Evolutionary conservation across 1,140 invertebrate genomes (phyloP), one percentile per base, ranked within the genome.

Genomic region (Pissodes strobi): DNA sequence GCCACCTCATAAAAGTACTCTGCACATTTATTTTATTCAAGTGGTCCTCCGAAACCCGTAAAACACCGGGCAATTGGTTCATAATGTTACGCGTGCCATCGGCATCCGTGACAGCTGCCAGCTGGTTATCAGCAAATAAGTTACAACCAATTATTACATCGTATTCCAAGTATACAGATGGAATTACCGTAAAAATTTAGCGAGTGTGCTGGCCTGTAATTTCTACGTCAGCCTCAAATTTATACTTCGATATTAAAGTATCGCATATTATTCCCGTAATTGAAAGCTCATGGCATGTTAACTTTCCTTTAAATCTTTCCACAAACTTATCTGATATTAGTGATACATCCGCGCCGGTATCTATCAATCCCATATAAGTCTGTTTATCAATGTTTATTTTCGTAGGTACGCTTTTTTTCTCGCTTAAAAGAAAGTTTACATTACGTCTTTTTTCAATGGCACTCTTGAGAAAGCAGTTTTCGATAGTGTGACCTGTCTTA

Each of bases 81-180:
- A 41, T 41, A 12, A 46, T 34, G 9, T 48, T 19, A n/a, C 57
- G 10, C n/a, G 21, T 43, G 15, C 59, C 59, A 5, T 19, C n/a
- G 9, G 9, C 13, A 62, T 62, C 59, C 5, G 59, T 62, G 9
- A 52, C 25, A 37, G 13, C 30, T 12, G 18, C 37, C 10, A 60
- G 13, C 5, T 22, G 12, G 6, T 19, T 41, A 10, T 60, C 45
- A 30, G 46, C 57, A 23, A 48, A 48, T 21, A 60, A 21, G 41
- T 60, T 60, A 17, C 45, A 22, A 19, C 57, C 45, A 12, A 60
- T 37, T n/a, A 60, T 18, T 3, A 49, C 45, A 49, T 60, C 57
- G 13, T 48, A 60, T 13, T 49, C 57, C 27, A 34, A 25, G 13
- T 15, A 60, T 10, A 18, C 41, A 23, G 48, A 41, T 9, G 57